These are phyloP conservation scores for Lepidothrix coronata DNA, from an alignment of 2,113 vertebrate genomes.

Conservation along the genomic window DNA sequence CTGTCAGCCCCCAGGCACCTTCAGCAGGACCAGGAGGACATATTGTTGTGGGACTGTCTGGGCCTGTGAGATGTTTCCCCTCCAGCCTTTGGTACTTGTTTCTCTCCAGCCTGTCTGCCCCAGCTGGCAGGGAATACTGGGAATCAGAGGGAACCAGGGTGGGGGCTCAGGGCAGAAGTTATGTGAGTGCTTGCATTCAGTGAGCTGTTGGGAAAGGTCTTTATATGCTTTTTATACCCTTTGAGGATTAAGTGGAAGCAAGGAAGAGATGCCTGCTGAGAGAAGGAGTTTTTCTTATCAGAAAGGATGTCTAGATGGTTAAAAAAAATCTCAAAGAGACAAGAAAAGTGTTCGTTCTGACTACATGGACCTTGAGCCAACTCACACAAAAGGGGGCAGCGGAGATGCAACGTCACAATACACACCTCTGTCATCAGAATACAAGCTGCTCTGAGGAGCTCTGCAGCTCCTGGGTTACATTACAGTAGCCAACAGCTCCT, in stretches of 20 bases:
- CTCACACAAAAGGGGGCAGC: not conserved
- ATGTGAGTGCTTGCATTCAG: not conserved
- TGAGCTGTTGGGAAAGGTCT: not conserved
- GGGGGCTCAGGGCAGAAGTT: not conserved
- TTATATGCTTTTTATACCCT: not conserved
- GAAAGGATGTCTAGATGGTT: not conserved
- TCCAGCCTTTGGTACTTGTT: not conserved
- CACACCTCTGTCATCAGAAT: not conserved
- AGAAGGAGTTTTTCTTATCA: not conserved
- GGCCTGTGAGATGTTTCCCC: accelerated
- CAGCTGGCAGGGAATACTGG: not conserved
- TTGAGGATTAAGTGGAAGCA: not conserved
- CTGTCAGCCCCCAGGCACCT: not conserved
- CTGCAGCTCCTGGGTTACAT: not conserved
- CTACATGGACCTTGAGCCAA: not conserved
- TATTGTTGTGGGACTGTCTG: not conserved
- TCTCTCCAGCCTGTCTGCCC: not conserved
- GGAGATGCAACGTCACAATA: not conserved
- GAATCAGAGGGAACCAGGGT: not conserved
- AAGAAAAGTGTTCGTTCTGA: not conserved
- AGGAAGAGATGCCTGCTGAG: not conserved
- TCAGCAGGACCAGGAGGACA: not conserved
- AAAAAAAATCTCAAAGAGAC: not conserved
- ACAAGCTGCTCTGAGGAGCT: not conserved
- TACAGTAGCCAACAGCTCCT: slow-evolving; percentile 55